These are phyloP conservation scores for Acanthisitta chloris DNA, from an alignment of 2,113 vertebrate species.

Conservation along the genomic window DNA sequence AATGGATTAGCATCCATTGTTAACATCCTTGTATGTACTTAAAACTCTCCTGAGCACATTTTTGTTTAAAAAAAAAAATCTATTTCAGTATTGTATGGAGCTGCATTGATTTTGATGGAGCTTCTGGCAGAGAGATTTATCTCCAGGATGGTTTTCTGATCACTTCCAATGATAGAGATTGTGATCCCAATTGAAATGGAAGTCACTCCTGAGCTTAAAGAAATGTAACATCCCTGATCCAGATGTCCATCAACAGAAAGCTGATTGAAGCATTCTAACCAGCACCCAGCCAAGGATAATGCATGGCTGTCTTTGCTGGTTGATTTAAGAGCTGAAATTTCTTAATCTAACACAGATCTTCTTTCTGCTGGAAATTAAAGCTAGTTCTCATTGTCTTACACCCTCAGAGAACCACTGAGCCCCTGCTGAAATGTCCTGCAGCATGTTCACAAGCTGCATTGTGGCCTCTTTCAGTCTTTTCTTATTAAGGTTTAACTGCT, in stretches of 20 bases:
- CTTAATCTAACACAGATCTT: not conserved
- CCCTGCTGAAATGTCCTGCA: not conserved
- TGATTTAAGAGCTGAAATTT: not conserved
- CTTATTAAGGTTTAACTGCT: not conserved
- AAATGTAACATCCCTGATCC: not conserved
- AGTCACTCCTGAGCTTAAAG: not conserved
- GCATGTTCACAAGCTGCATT: not conserved
- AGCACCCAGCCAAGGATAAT: not conserved
- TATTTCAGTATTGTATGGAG: not conserved
- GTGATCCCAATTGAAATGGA: constrained; percentile 23
- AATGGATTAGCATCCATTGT: not conserved
- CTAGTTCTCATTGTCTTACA: not conserved
- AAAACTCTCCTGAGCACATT: not conserved
- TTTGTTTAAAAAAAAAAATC: not conserved
- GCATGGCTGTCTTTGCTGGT: not conserved
- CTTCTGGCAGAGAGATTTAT: not conserved
- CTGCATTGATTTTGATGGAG: not conserved
- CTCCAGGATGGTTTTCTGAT: constrained; percentile 8
- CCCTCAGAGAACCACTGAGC: not conserved
- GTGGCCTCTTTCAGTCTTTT: not conserved
- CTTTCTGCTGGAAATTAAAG: not conserved
- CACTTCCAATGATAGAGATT: not conserved
- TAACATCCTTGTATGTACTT: not conserved
- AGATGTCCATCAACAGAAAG: not conserved
- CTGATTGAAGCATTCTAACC: not conserved